A percentile compares a stretch with the other conserved stretches of the same genome.
These are phyloP conservation scores for Gallinago paraguaiae DNA, from an alignment of 2,113 vertebrate species.

Conservation along the genomic window DNA sequence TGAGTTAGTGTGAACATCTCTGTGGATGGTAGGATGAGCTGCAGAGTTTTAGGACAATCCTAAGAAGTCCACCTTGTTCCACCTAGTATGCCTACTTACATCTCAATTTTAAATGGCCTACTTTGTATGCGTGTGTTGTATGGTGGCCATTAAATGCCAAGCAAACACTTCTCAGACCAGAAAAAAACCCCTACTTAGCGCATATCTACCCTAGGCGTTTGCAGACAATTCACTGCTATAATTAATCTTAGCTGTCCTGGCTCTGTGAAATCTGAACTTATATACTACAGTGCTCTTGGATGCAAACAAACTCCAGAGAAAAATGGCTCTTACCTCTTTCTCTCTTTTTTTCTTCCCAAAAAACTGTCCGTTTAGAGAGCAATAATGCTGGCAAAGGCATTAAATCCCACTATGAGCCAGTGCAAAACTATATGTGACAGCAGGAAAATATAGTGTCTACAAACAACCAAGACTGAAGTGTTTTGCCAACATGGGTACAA, in stretches of 20 bases:
- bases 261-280: slow-evolving; percentile 38
- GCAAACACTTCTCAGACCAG: background rate
- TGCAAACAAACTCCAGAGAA: slow-evolving; percentile 17
- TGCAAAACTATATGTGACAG: background rate
- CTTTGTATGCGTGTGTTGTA: background rate
- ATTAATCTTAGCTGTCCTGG: slow-evolving; percentile 44
- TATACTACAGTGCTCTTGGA: slow-evolving; percentile 9
- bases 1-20: background rate
- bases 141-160: background rate
- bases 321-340: background rate
- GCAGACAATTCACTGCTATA: slow-evolving; percentile 1
- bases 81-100: background rate
- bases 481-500: background rate
- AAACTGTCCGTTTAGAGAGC: background rate
- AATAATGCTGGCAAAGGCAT: background rate
- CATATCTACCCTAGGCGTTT: slow-evolving; percentile 2
- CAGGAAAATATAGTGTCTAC: background rate
- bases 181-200: background rate
- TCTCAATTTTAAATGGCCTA: background rate
- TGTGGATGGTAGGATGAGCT: background rate
- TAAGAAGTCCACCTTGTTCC: background rate
- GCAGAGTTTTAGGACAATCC: background rate
- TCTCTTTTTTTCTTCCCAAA: background rate
- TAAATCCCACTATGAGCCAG: background rate
- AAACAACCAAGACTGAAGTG: background rate